Evolutionary conservation across 2,113 vertebrate genomes (phyloP), one percentile per base, ranked within the genome.

Genomic region (Lynx canadensis): DNA sequence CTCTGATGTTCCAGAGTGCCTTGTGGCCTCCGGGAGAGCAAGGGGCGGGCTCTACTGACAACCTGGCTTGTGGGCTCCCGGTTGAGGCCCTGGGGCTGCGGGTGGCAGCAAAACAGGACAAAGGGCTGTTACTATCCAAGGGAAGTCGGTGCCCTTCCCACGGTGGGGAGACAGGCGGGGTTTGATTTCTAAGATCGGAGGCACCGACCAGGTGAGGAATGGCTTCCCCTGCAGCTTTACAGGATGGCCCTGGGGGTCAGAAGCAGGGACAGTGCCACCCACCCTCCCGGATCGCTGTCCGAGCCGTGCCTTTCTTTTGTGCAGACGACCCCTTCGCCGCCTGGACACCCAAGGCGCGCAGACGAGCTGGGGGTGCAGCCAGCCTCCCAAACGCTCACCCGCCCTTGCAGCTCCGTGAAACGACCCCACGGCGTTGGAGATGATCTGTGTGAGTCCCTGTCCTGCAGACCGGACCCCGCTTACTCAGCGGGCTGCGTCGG

Each of bases 401-500:
- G 0, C 52, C 21, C 52, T 15, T n/a, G 13, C n/a, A 3, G 52
- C 80, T 19, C 21, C 1, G 4, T 2, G n/a, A 8, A 66, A 55
- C n/a, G 6, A 29, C 82, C 16, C 3, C 55, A 57, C 6, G 9
- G 12, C 8, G 38, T 21, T 10, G 18, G 1, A 5, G 0, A 13
- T 16, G 1, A 16, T 12, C 48, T 15, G 0, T 12, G 41, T 16
- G 31, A 68, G 31, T 21, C 19, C 18, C 73, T 18, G 19, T 8
- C 19, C 73, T 6, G 14, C 29, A 50, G 82, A 27, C 50, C 25
- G 4, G 55, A 13, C 36, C 18, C 7, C 0, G 1, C 13, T 1
- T 2, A 1, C 3, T 10, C 6, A 27, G 45, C 1, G 1, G 89
- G 63, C n/a, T 48, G 74, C 13, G 1, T 18, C 4, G 5, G 3